phyloP scores from a whole-genome alignment of 2,888 invertebrate genomes.

The Petrolisthes cinctipes region DNA sequence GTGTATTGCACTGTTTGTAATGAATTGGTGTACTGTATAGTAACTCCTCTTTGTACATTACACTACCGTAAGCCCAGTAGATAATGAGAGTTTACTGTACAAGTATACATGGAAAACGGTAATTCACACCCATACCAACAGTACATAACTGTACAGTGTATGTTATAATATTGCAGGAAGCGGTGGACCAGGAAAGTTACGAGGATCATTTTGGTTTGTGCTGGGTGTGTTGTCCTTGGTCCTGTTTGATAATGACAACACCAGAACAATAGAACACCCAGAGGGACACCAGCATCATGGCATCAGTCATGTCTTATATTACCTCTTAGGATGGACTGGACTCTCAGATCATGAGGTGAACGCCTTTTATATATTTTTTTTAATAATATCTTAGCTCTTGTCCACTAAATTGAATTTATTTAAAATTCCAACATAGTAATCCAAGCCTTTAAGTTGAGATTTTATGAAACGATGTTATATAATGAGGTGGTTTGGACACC shows the following conservation, averaged over 20 bases:
- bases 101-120: too few relatives aligned
- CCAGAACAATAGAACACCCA: conserved; percentile 68
- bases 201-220: conserved; percentile 71
- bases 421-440: too few relatives aligned
- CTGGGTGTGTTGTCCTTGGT: conserved; percentile 72
- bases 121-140: too few relatives aligned
- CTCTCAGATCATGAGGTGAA: conserved; percentile 74
- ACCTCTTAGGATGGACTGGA: conserved; percentile 72
- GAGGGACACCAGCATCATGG: conserved; percentile 71
- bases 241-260: conserved; percentile 73
- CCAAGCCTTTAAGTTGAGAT: too few relatives aligned
- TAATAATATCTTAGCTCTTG: background rate
- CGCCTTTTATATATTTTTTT: background rate
- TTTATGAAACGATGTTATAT: too few relatives aligned
- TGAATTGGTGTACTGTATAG: too few relatives aligned
- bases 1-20: too few relatives aligned
- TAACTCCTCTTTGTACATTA: too few relatives aligned
- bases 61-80: too few relatives aligned
- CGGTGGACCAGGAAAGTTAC: conserved; percentile 70
- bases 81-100: too few relatives aligned
- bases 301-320: conserved; percentile 72
- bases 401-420: background rate
- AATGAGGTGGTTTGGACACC: too few relatives aligned
- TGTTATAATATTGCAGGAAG: conserved; percentile 67
- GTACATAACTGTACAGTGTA: too few relatives aligned